These are phyloP conservation scores for Odocoileus virginianus DNA, from an alignment of 2,113 vertebrate genomes.

Conservation along the genomic window DNA sequence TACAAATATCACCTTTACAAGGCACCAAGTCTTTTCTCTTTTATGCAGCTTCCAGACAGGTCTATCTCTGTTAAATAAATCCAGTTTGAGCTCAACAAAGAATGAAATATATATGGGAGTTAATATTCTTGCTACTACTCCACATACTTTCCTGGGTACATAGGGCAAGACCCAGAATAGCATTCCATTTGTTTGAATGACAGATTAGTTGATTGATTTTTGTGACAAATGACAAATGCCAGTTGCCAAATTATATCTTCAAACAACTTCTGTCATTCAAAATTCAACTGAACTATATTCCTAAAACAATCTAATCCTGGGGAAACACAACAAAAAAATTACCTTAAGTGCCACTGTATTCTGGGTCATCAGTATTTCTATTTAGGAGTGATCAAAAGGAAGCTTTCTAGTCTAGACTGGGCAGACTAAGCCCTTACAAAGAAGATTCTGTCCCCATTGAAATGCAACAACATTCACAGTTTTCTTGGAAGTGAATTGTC, in stretches of 20 bases:
- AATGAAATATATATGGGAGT: neutral
- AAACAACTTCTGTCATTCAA: conserved; percentile 24
- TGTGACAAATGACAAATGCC: conserved; percentile 4
- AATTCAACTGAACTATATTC: conserved; percentile 7
- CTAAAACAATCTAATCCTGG: neutral
- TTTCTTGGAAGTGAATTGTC: neutral
- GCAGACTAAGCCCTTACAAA: neutral
- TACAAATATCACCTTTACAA: neutral
- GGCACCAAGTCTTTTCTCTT: neutral
- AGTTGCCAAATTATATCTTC: conserved; percentile 7
- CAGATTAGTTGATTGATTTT: conserved; percentile 33
- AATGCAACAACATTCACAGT: neutral
- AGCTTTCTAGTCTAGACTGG: neutral
- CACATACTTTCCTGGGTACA: neutral
- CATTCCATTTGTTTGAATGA: neutral
- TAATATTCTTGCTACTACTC: conserved; percentile 5
- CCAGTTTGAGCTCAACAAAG: neutral
- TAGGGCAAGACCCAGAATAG: neutral
- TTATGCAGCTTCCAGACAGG: neutral
- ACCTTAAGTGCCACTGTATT: neutral
- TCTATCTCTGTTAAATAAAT: neutral
- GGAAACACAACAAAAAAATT: neutral
- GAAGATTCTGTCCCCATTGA: neutral
- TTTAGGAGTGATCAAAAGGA: neutral
- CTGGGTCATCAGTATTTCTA: neutral